Evolutionary conservation across 1,140 invertebrate genomes (phyloP), one percentile per base, ranked within the genome.

Genomic region (Maconellicoccus hirsutus): DNA sequence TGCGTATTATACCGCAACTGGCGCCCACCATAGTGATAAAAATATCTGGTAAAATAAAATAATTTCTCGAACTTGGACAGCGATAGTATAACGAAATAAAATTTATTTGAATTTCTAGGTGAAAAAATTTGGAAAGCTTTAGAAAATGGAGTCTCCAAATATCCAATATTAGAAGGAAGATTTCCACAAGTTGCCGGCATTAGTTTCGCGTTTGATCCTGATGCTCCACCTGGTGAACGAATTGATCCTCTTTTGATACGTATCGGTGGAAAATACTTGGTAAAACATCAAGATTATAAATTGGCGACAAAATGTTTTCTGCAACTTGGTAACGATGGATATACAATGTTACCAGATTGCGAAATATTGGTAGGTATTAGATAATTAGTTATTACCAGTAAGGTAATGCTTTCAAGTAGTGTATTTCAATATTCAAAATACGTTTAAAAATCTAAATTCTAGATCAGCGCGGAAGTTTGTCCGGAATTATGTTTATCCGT

Each of bases 151-250:
- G 86, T 88, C 38, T 86, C 83, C 1, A 84, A 86, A 75, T 92
- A 90, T 78, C 91, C 91, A 0, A 88, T 87, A 76, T 79, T 92
- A 22, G 91, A 92, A 78, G 91, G 91, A 7, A 79, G 91, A 39
- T 93, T 93, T 79, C 89, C 89, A 0, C 86, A 93, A 83, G 87
- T 90, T 3, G 84, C 90, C 0, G 93, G 93, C 27, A 79, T 94
- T 2, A 85, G 84, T 72, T 96, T 94, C 81, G 89, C 87, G 0
- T 95, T 94, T 80, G 86, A 94, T 81, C 90, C 92, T 0, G 80
- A 81, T 0, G 84, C 86, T 77, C 85, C 87, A 6, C 79, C 86
- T 0, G 90, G 90, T 0, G 75, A 84, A 69, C 79, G 92, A 25
- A 85, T 96, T 0, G 86, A 89, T 73, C 81, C 84, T 4, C 80